phyloP scores from a whole-genome alignment of 2,888 invertebrate genomes.

The Thalpophila matura region DNA sequence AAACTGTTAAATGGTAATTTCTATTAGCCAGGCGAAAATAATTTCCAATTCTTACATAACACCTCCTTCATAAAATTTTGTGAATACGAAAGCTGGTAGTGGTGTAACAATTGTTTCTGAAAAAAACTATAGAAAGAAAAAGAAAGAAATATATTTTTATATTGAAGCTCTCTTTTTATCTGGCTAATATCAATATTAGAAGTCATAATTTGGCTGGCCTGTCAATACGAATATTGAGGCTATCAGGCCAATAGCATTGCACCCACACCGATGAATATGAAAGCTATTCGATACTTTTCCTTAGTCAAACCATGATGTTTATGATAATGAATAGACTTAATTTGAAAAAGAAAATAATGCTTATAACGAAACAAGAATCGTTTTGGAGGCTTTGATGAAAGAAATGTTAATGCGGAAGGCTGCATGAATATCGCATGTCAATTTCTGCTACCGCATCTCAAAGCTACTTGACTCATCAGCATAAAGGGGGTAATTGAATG shows the following conservation, averaged over 20 bases:
- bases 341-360: conserved; percentile 20
- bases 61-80: neutral
- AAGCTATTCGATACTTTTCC: conserved; percentile 34
- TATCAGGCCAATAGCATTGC: conserved; percentile 44
- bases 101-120: neutral
- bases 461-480: conserved; percentile 39
- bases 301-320: neutral
- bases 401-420: neutral
- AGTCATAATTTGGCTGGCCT: conserved; percentile 33
- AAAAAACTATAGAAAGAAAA: neutral
- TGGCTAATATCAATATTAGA: conserved; percentile 30
- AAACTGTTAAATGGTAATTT: conserved; percentile 1
- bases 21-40: conserved; percentile 4
- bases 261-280: conserved; percentile 50
- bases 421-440: conserved; percentile 12
- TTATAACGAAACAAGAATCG: neutral
- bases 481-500: conserved; percentile 50
- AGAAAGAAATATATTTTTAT: neutral
- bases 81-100: neutral
- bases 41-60: neutral
- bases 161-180: conserved; percentile 34
- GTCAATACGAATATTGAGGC: conserved; percentile 53
- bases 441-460: conserved; percentile 28
- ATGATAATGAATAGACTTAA: conserved; percentile 25
- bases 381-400: neutral